Percentiles rank a stretch among this genome's conserved stretches.
Conservation (phyloP, 2,113 vertebrate species). For the Climacteris rufus region DNA sequence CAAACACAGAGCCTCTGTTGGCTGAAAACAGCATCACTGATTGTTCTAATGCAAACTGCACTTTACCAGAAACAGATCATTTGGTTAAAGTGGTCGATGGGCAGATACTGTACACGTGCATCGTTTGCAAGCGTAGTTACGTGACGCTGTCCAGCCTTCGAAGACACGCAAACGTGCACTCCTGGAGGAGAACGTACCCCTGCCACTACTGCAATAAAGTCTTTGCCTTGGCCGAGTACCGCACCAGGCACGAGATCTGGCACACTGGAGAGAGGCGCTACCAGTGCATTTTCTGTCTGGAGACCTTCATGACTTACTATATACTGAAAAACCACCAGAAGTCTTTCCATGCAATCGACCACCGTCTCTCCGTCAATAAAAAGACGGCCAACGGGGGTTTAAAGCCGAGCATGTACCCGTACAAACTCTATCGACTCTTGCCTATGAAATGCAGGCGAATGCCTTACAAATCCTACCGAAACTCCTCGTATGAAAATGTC, state of each 20-base stretch:
- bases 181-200: slow-evolving; percentile 94
- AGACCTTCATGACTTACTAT: slow-evolving; percentile 98
- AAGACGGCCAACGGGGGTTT: slow-evolving; percentile 89
- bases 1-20: slow-evolving; percentile 40
- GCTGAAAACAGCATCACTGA: slow-evolving; percentile 65
- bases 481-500: slow-evolving; percentile 77
- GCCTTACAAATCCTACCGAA: slow-evolving; percentile 86
- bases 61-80: slow-evolving; percentile 77
- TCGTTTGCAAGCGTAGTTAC: slow-evolving; percentile 92
- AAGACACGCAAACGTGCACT: slow-evolving; percentile 95
- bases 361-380: slow-evolving; percentile 87
- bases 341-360: slow-evolving; percentile 95
- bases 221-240: slow-evolving; percentile 95
- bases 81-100: slow-evolving; percentile 77
- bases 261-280: slow-evolving; percentile 96
- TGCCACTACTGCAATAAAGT: slow-evolving; percentile 99
- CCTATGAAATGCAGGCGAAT: slow-evolving; percentile 94
- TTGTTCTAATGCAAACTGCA: slow-evolving; percentile 45
- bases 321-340: slow-evolving; percentile 98
- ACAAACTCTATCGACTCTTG: slow-evolving; percentile 94
- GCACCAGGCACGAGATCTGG: slow-evolving; percentile 98
- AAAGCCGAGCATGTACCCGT: slow-evolving; percentile 90
- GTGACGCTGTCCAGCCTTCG: slow-evolving; percentile 94
- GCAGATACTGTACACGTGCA: slow-evolving; percentile 88
- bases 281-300: slow-evolving; percentile 97